Evolutionary conservation across 2,113 vertebrate species (phyloP).

Genomic region (Haemorhous mexicanus): DNA sequence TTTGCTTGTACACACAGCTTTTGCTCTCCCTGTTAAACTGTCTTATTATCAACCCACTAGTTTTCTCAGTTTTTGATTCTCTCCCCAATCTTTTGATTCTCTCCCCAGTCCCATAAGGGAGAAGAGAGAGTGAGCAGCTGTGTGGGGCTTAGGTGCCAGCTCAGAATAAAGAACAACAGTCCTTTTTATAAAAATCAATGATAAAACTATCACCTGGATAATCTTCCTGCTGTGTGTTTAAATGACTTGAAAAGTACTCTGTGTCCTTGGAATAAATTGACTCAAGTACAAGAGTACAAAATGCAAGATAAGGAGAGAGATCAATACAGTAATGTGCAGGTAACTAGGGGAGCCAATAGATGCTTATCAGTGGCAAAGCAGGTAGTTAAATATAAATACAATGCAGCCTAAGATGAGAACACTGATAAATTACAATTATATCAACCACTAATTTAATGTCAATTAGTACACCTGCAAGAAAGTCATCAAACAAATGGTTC

Average conservation of each 20-base stretch:
- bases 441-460: background rate
- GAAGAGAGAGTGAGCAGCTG: background rate
- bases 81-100: background rate
- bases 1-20: background rate
- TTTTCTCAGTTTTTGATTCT: background rate
- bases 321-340: slow-evolving; percentile 21
- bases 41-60: background rate
- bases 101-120: background rate
- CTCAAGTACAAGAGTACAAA: slow-evolving; percentile 18
- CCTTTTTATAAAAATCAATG: slow-evolving; percentile 11
- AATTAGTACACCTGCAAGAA: background rate
- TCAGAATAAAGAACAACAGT: background rate
- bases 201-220: slow-evolving; percentile 30
- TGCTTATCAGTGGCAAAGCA: background rate
- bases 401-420: background rate
- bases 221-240: slow-evolving; percentile 29
- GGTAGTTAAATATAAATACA: background rate
- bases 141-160: background rate
- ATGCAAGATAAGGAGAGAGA: slow-evolving; percentile 8
- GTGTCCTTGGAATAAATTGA: slow-evolving; percentile 51
- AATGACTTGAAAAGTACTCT: slow-evolving; percentile 37
- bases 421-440: background rate
- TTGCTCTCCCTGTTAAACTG: background rate
- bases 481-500: background rate
- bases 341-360: background rate